phyloP scores from a whole-genome alignment of 2,797 vertebrate genomes.

The Craterocephalus amniculus region DNA sequence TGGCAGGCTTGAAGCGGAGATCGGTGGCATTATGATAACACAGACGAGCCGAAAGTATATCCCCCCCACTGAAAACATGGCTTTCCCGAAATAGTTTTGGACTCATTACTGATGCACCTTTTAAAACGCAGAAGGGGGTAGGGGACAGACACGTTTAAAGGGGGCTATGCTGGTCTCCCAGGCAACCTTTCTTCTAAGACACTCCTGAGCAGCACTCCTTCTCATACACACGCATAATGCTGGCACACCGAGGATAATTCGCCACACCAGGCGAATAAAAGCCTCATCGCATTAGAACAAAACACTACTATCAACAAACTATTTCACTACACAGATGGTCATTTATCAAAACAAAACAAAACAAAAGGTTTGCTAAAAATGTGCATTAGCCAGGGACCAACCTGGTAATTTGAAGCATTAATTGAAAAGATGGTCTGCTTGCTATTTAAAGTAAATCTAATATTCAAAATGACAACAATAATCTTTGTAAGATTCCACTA shows the following conservation, averaged over 20 bases:
- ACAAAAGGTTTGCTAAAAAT: too few relatives aligned
- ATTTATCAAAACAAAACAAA: slow-evolving; percentile 6
- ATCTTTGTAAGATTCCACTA: slow-evolving; percentile 11
- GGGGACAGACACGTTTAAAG: slow-evolving; percentile 50
- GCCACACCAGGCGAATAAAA: slow-evolving; percentile 51
- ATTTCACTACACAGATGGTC: slow-evolving; percentile 67
- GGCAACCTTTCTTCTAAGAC: slow-evolving; percentile 77
- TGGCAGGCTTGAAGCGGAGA: slow-evolving; percentile 39
- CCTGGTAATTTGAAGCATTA: slow-evolving; percentile 56
- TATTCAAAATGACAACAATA: slow-evolving; percentile 22
- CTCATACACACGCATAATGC: neutral
- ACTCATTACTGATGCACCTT: slow-evolving; percentile 71
- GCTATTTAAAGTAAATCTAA: slow-evolving; percentile 28
- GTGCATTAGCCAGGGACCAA: slow-evolving; percentile 21
- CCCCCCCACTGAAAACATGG: slow-evolving; percentile 31
- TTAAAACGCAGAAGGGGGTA: slow-evolving; percentile 36
- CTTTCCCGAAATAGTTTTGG: slow-evolving; percentile 68
- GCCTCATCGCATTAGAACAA: slow-evolving; percentile 46
- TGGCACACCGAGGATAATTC: slow-evolving; percentile 38
- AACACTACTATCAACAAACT: slow-evolving; percentile 59
- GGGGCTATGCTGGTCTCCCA: slow-evolving; percentile 76
- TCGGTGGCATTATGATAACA: slow-evolving; percentile 51
- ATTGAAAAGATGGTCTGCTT: slow-evolving; percentile 43
- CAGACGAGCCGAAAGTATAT: slow-evolving; percentile 36
- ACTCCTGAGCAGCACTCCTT: slow-evolving; percentile 30